Evolutionary conservation across 2,113 vertebrate genomes (phyloP), one percentile per base, ranked within the genome.

Genomic region (Actenoides lindsayi): DNA sequence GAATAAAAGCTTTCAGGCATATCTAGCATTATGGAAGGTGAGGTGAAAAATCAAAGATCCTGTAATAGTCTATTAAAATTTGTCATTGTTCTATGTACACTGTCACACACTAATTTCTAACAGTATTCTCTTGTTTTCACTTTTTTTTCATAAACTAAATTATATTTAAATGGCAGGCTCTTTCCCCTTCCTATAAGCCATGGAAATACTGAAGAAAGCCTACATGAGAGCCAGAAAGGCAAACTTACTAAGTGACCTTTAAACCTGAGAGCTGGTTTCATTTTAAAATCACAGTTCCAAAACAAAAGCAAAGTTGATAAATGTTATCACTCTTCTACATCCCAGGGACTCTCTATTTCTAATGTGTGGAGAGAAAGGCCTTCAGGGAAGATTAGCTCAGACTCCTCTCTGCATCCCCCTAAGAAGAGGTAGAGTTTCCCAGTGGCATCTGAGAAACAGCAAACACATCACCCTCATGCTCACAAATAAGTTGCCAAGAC

Each of bases 91-190:
- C 41, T 86, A 41, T 94, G 83, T 97, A 91, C 83, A 96, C 90
- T 98, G 93, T 94, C 96, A 96, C 96, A 94, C 63, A 94, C 41
- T 91, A 92, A 60, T 86, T 93, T 85, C 94, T 94, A 68, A 53
- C 48, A 81, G 21, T 18, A 41, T 28, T 62, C 42, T 69, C 41
- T 69, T 63, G 10, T 80, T 96, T 94, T 94, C 94, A 92, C 67
- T 94, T 96, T 37, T 94, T 5, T 78, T 94, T 97, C 73, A 44
- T 65, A 92, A 96, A 77, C 42, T 95, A 91, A 94, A 97, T 98
- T 97, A 85, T 91, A 94, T 97, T 96, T 95, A 97, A 98, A 96
- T 97, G 71, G 92, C 95, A 94, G 69, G 28, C 50, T 54, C 27
- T 71, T 75, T 81, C 59, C 60, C 11, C n/a, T 79, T 97, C 76